Percentiles rank a stretch among this genome's conserved stretches.
phyloP scores from a whole-genome alignment of 2,113 vertebrate genomes.

The Heteronetta atricapilla region DNA sequence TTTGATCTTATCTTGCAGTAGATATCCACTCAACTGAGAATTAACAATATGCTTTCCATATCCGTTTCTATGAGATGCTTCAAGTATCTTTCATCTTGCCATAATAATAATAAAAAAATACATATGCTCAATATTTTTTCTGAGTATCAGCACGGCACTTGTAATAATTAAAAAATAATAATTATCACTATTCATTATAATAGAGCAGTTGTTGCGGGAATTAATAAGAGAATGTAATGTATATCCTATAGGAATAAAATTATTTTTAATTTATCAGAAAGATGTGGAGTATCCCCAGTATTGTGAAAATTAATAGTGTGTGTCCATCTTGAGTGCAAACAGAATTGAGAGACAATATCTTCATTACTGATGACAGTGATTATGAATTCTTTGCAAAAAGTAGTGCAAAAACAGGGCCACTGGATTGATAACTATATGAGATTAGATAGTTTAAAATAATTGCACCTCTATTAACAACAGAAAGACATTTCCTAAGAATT shows the following conservation, averaged over 20 bases:
- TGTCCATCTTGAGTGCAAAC: background rate
- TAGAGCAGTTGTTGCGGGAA: background rate
- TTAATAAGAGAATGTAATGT: background rate
- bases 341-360: background rate
- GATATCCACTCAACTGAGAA: background rate
- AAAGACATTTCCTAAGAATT: background rate
- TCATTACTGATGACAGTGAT: background rate
- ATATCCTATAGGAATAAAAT: background rate
- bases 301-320: background rate
- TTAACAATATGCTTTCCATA: background rate
- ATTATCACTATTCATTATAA: background rate
- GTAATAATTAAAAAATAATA: background rate
- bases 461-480: background rate
- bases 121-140: rapidly evolving
- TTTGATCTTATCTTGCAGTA: background rate
- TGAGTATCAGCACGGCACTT: background rate
- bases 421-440: background rate
- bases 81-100: background rate
- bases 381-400: background rate
- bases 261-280: background rate
- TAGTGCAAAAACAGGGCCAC: background rate
- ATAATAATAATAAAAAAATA: background rate
- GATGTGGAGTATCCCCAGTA: background rate
- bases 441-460: background rate
- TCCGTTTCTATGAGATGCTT: background rate